Conservation (phyloP, 2,797 vertebrate species). For the Botia kubotai region DNA sequence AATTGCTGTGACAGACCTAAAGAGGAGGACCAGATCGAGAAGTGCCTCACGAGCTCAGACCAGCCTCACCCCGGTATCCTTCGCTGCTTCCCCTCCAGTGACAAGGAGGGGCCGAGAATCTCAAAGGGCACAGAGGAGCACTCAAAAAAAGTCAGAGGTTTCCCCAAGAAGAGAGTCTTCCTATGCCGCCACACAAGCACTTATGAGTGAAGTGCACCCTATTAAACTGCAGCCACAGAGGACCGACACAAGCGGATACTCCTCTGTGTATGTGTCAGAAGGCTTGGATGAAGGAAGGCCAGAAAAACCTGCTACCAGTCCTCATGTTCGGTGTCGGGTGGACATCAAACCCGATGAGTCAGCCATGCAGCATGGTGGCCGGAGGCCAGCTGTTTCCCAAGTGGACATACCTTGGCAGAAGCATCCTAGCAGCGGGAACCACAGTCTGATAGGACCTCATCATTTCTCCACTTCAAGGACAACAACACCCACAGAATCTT, state of each 20-base stretch:
- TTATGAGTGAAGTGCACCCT: constrained; percentile 90
- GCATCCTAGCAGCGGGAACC: constrained; percentile 71
- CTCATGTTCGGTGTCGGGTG: constrained; percentile 92
- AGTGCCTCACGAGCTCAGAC: constrained; percentile 88
- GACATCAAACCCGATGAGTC: constrained; percentile 93
- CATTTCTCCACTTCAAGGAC: constrained; percentile 85
- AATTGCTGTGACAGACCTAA: constrained; percentile 75
- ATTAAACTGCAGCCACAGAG: constrained; percentile 94
- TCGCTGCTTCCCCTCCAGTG: constrained; percentile 74
- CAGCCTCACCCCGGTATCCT: constrained; percentile 80
- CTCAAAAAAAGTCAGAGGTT: constrained; percentile 76
- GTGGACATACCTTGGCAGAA: constrained; percentile 81
- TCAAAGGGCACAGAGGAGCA: constrained; percentile 77
- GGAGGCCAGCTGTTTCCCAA: constrained; percentile 72
- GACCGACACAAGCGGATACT: constrained; percentile 84
- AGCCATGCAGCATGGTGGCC: constrained; percentile 79
- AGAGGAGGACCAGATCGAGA: constrained; percentile 89
- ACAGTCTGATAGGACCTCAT: constrained; percentile 86
- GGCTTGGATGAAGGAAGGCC: constrained; percentile 74
- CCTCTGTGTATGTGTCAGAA: constrained; percentile 83
- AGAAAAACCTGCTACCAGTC: constrained; percentile 82
- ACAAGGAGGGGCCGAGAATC: constrained; percentile 85
- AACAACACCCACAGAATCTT: constrained; percentile 88
- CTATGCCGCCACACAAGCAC: constrained; percentile 77
- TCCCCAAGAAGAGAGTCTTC: constrained; percentile 85